Evolutionary conservation across 2,797 vertebrate genomes (phyloP).

Genomic region (Pyrrhura leucotis): DNA sequence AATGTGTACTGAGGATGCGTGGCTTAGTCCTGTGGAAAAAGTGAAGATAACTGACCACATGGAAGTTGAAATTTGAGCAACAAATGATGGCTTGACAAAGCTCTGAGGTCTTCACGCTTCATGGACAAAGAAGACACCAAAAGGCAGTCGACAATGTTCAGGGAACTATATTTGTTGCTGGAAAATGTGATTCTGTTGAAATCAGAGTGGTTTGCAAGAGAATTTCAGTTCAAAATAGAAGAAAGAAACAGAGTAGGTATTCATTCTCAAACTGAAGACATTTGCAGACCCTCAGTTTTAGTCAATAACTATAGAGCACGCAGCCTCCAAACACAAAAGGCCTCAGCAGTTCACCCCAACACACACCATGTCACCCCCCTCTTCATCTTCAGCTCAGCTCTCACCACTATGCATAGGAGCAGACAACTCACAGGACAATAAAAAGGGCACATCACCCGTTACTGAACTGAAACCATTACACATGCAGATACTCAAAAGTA

Average conservation of each 20-base stretch:
- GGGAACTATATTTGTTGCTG: not conserved
- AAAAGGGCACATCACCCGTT: not conserved
- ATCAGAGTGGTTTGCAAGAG: not conserved
- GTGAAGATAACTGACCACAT: not conserved
- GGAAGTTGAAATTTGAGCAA: not conserved
- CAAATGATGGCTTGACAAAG: not conserved
- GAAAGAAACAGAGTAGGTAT: not conserved
- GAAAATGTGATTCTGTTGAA: not conserved
- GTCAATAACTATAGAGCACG: fast-evolving
- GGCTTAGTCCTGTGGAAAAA: not conserved
- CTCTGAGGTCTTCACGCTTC: not conserved
- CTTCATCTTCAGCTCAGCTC: not conserved
- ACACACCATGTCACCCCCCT: fast-evolving
- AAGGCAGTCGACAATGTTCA: not conserved
- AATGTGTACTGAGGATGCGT: fast-evolving
- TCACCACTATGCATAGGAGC: not conserved
- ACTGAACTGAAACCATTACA: not conserved
- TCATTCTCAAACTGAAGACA: not conserved
- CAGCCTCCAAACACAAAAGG: not conserved
- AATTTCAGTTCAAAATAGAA: not conserved
- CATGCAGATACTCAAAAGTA: not conserved
- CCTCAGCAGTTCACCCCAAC: not conserved
- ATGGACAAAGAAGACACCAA: not conserved
- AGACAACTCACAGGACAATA: not conserved
- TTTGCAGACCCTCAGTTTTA: not conserved